A percentile compares a stretch with the other conserved stretches of the same genome.
phyloP scores from a whole-genome alignment of 2,113 vertebrate species.

The Lates calcarifer region DNA sequence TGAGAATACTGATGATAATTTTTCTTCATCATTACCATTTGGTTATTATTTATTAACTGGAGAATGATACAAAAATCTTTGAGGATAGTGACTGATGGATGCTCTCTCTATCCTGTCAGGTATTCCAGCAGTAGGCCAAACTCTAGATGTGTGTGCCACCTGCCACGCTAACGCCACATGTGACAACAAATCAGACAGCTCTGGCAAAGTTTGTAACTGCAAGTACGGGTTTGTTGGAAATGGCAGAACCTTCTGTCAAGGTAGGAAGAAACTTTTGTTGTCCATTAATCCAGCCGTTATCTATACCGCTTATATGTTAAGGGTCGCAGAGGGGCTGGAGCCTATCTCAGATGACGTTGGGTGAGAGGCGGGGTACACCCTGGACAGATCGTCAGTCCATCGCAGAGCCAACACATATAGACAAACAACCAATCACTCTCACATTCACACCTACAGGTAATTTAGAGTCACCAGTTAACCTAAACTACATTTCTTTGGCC shows the following conservation, averaged over 20 bases:
- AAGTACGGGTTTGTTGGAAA: slow-evolving; percentile 96
- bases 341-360: too few species aligned
- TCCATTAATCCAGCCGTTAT: too few species aligned
- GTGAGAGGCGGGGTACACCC: too few species aligned
- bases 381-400: too few species aligned
- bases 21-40: accelerated
- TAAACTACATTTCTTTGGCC: too few species aligned
- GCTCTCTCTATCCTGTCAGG: slow-evolving; percentile 31
- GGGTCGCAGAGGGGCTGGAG: too few species aligned
- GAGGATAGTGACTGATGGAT: background rate
- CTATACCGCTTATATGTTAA: too few species aligned
- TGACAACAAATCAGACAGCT: slow-evolving; percentile 82
- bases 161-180: slow-evolving; percentile 92
- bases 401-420: too few species aligned
- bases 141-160: slow-evolving; percentile 87
- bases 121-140: slow-evolving; percentile 14
- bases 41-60: background rate
- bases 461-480: too few species aligned
- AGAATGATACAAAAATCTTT: background rate
- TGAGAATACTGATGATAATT: slow-evolving; percentile 5
- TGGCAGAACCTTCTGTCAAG: slow-evolving; percentile 90
- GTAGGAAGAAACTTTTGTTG: slow-evolving; percentile 70
- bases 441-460: too few species aligned
- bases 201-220: slow-evolving; percentile 91
- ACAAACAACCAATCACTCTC: too few species aligned